A percentile compares a stretch with the other conserved stretches of the same genome.
phyloP scores from a whole-genome alignment of 2,113 vertebrate species.

The Epinephelus lanceolatus region DNA sequence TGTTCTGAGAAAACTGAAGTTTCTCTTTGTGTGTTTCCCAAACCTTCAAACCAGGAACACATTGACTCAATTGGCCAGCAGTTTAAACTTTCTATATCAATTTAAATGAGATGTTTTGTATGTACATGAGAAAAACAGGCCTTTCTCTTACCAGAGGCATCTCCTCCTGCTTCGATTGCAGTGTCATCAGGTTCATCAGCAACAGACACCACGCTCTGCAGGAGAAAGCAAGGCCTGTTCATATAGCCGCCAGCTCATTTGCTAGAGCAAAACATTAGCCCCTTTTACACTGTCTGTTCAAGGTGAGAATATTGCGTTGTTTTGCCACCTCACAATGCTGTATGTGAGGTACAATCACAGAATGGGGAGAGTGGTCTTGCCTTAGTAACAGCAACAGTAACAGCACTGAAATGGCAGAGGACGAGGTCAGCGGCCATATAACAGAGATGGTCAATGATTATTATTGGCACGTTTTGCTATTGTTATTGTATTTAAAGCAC shows the following conservation, averaged over 20 bases:
- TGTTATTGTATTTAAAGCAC: too few species aligned
- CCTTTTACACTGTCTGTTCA: too few species aligned
- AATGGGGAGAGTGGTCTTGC: too few species aligned
- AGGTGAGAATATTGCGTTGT: too few species aligned
- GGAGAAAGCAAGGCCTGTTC: slow-evolving; percentile 44
- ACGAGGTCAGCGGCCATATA: too few species aligned
- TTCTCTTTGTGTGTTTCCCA: neutral
- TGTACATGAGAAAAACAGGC: neutral
- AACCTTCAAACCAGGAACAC: neutral
- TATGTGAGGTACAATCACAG: too few species aligned
- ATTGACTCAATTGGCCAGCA: neutral
- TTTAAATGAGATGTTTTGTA: neutral
- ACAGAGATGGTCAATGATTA: too few species aligned
- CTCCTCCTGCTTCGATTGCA: slow-evolving; percentile 21
- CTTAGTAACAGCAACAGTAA: too few species aligned
- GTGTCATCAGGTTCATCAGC: slow-evolving; percentile 67
- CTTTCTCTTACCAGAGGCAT: slow-evolving; percentile 69
- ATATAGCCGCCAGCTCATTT: slow-evolving; percentile 15
- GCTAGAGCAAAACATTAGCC: neutral
- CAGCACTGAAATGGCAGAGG: too few species aligned
- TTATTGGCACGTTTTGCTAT: too few species aligned
- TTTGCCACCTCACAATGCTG: too few species aligned
- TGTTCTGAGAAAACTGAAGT: neutral
- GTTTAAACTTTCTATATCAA: neutral
- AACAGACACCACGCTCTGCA: slow-evolving; percentile 65